Evolutionary conservation across 92 coral and sea anemone genomes (phyloP), one percentile per base, ranked within the genome.

Genomic region (Porites lobata): DNA sequence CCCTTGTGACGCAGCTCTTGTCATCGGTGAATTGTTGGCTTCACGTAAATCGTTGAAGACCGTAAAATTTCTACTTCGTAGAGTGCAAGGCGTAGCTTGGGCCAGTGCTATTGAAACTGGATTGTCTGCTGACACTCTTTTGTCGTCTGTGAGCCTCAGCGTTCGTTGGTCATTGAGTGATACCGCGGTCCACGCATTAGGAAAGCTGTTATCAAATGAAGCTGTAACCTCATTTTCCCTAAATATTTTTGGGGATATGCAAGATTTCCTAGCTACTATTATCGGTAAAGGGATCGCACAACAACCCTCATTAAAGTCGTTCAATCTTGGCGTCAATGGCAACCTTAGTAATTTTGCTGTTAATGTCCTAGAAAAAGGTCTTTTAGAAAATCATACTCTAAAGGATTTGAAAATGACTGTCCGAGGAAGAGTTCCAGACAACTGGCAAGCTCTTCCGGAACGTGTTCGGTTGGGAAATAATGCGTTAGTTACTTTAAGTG

Each of bases 51-150:
- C 53, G 52, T 77, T 77, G 43, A 17, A 14, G 11, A 26, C 4
- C 26, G 29, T 77, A 57, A 32, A 54, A 0, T 57, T 77, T 26
- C 1, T 0, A 57, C 9, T 76, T 12, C 2, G 1, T 1, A 21
- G 9, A 11, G 81, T 54, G 24, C 20, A 43, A 0, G 47, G 51
- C 7, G 43, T 15, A 0, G 38, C 71, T 50, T 79, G 84, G 84
- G 72, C 74, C 47, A 47, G 11, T 47, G 74, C 62, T 50, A 18
- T 79, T 19, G 73, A 79, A 43, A 11, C 8, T 14, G 84, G 73
- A 64, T 65, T 79, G 59, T 32, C 32, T 53, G 72, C 72, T 9
- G 64, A 9, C 22, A n/a, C 74, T n/a, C 50, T 18, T 1, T 1
- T 79, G 58, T 38, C 17, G 1, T 3, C 61, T 79, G 63, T 79